Evolutionary conservation across 2,888 invertebrate species (phyloP), one percentile per base, ranked within the genome.

Genomic region (Drosophila niveifrons): DNA sequence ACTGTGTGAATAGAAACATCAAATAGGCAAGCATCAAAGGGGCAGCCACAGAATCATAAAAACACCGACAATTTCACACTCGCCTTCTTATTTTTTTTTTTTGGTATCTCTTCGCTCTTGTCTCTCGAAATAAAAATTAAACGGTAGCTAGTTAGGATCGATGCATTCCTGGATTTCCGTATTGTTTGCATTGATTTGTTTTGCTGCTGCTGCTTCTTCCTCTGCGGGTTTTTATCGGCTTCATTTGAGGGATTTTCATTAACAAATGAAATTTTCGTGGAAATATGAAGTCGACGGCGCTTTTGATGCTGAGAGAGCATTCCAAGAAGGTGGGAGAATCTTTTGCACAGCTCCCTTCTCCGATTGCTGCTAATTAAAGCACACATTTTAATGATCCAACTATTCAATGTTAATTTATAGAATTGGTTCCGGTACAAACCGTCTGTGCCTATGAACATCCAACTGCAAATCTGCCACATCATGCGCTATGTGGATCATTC

Each of bases 141-240:
- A 87, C 87, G 88, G 87, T 87, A 88, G 87, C 87, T 87, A 87
- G 90, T 87, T 89, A 87, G 89, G 75, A 62, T 63, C 56, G 10
- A 41, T 72, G 66, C 66, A 75, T 82, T 85, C 80, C 57, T 65
- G 76, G 78, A 80, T 72, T 72, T 72, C 62, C 47, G 50, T 56
- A 64, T 65, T 80, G 86, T 85, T 82, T 82, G 83, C 72, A 80
- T 81, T 86, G 76, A 80, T 77, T 74, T 70, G 18, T 17, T 36
- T 10, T 34, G 31, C 31, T 28, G 13, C 23, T 13, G 15, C 47
- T 29, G 23, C 47, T 9, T 46, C 28, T 3, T 28, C 28, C 8
- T 46, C 23, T 23, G 50, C 34, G 18, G 18, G 9, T 66, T 66
- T 71, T 77, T 63, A 62, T 75, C 66, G 70, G 51, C 17, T 50